Conservation (phyloP, 2,113 vertebrate species). For the Cyrtonyx montezumae region DNA sequence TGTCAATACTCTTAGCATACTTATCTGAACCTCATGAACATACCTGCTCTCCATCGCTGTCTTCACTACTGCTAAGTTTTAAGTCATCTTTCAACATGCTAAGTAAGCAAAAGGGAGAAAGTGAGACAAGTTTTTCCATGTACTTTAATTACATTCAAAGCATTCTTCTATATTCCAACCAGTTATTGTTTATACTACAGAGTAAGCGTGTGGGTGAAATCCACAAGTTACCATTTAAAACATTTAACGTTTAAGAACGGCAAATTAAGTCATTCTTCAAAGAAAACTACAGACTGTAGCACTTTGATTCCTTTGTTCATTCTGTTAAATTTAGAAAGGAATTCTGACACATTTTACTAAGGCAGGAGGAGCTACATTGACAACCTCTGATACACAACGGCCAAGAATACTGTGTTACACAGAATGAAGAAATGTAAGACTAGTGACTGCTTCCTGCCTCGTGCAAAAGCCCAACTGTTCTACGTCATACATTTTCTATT, state of each 20-base stretch:
- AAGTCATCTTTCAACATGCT: slow-evolving; percentile 96
- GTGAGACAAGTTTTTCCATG: slow-evolving; percentile 56
- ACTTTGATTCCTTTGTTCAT: neutral
- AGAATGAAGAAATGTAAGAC: neutral
- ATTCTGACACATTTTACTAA: neutral
- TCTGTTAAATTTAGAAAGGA: neutral
- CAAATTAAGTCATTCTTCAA: neutral
- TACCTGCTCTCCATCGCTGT: slow-evolving; percentile 95
- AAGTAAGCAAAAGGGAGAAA: slow-evolving; percentile 45
- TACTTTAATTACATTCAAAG: neutral
- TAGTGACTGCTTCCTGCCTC: neutral
- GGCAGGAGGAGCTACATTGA: neutral
- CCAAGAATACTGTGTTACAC: neutral
- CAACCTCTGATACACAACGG: neutral
- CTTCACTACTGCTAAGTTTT: slow-evolving; percentile 97
- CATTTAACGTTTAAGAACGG: neutral
- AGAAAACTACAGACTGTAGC: neutral
- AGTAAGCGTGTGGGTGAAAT: neutral
- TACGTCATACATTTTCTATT: neutral
- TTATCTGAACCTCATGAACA: neutral
- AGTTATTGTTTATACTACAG: neutral
- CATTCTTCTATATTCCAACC: slow-evolving; percentile 16
- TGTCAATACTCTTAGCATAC: rapidly evolving
- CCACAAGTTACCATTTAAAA: neutral
- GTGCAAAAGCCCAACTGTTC: neutral